Percentiles rank a stretch among this genome's conserved stretches.
These are phyloP conservation scores for Seladonia tumulorum DNA, from an alignment of 2,888 invertebrate genomes.

Conservation along the genomic window DNA sequence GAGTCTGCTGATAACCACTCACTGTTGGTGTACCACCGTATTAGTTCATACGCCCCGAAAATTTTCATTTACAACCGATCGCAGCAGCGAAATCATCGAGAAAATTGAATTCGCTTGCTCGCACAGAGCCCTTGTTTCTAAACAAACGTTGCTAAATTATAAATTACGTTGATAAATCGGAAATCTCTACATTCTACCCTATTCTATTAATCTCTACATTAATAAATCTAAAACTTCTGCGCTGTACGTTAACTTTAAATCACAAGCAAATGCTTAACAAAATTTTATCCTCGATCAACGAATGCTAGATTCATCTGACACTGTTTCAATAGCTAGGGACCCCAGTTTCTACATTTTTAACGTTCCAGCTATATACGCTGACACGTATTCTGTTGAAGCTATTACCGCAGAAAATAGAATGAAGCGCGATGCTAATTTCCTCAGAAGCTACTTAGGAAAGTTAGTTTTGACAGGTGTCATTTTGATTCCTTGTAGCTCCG, in stretches of 20 bases:
- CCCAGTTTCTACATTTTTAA: not conserved
- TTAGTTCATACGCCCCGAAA: not conserved
- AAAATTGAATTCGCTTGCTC: not conserved
- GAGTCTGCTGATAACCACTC: constrained; percentile 33
- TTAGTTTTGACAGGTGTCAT: not conserved
- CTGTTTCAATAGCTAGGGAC: too few relatives aligned
- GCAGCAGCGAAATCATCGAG: not conserved
- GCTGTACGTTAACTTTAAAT: too few relatives aligned
- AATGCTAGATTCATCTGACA: too few relatives aligned
- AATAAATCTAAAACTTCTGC: too few relatives aligned
- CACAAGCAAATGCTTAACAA: too few relatives aligned
- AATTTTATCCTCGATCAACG: too few relatives aligned
- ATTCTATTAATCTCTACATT: not conserved
- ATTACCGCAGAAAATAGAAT: not conserved
- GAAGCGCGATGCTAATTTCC: not conserved
- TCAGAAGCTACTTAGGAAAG: not conserved
- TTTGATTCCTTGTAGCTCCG: not conserved
- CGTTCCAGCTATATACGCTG: too few relatives aligned
- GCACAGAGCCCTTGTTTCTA: not conserved
- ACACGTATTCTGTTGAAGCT: not conserved
- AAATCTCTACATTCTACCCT: not conserved
- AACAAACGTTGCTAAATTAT: not conserved
- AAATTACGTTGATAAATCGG: not conserved
- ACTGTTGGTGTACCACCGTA: not conserved
- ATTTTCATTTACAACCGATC: not conserved